Percentiles rank a stretch among this genome's conserved stretches.
phyloP scores from a whole-genome alignment of 2,888 invertebrate genomes.

The Monochamus alternatus region DNA sequence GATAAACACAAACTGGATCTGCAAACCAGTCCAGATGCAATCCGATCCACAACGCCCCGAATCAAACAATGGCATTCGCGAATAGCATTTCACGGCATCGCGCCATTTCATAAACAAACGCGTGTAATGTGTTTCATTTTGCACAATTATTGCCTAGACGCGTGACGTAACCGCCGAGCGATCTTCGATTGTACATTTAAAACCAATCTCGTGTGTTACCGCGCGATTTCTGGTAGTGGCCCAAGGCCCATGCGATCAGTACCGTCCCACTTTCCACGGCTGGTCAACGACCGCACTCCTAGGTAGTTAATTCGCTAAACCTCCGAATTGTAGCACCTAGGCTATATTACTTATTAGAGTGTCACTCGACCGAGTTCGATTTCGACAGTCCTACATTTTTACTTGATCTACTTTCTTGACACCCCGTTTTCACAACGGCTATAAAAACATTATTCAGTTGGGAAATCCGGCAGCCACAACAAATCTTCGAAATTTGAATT shows the following conservation, averaged over 20 bases:
- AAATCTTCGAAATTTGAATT: too few relatives aligned
- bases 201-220: slow-evolving; percentile 28
- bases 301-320: slow-evolving; percentile 24
- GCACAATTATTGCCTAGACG: slow-evolving; percentile 7
- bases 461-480: too few relatives aligned
- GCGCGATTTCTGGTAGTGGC: slow-evolving; percentile 52
- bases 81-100: slow-evolving; percentile 1
- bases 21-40: too few relatives aligned
- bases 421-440: too few relatives aligned
- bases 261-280: slow-evolving; percentile 59
- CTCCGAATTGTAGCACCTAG: slow-evolving; percentile 1
- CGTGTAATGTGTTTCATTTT: background rate
- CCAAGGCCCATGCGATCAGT: slow-evolving; percentile 55
- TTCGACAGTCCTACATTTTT: background rate
- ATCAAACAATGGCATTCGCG: background rate
- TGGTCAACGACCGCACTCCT: slow-evolving; percentile 58
- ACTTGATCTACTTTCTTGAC: background rate
- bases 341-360: background rate
- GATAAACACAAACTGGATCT: too few relatives aligned
- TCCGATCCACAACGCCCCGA: too few relatives aligned
- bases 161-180: slow-evolving; percentile 23
- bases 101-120: slow-evolving; percentile 22
- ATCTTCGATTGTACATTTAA: slow-evolving; percentile 38
- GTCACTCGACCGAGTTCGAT: slow-evolving; percentile 1
- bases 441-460: too few relatives aligned